Base-by-base conservation (phyloP, 2,113 vertebrate species). In the Irena cyanogastra region DNA sequence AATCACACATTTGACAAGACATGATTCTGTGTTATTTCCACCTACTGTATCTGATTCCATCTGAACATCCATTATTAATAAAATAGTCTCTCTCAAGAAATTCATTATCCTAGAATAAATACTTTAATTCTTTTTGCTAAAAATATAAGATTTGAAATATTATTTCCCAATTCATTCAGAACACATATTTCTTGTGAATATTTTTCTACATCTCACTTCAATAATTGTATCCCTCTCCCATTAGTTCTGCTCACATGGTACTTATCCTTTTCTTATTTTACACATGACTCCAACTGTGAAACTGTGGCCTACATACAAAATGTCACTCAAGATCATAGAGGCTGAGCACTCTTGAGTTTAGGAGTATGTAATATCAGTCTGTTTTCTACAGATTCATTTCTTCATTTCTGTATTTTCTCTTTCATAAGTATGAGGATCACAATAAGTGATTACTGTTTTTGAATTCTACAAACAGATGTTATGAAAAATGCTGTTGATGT, bases 1-100 rank as follows among this genome's bases (percentile, higher is more conserved):
- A 96, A 96, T 96, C 89, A 94, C 89, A 89, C 63, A 77, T 91
- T 80, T 83, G 87, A 95, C 70, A 89, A 91, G 94, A 95, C 96
- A 96, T 94, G 88, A 71, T 93, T 96, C 80, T 82, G 87, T 93
- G 90, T 91, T 91, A 94, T 91, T 94, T 95, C 76, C 65, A 93
- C 94, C 90, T 93, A 65, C 94, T 93, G 87, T 93, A 66, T 86
- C 50, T 63, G 90, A 79, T 81, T 80, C 85, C 81, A 49, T 93
- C 75, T 74, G 45, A 94, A 85, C 86, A 87, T 94, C 76, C 78
- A 83, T 93, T 93, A 82, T 92, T 92, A 77, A 94, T 94, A 93
- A 74, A 94, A 85, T 31, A 42, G 68, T 86, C 69, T 93, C 70
- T 85, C 87, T 72, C 56, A 77, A 59, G 82, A 59, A 78, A 79